Base-by-base conservation (phyloP, 2,113 vertebrate species). In the Eulemur macaco region DNA sequence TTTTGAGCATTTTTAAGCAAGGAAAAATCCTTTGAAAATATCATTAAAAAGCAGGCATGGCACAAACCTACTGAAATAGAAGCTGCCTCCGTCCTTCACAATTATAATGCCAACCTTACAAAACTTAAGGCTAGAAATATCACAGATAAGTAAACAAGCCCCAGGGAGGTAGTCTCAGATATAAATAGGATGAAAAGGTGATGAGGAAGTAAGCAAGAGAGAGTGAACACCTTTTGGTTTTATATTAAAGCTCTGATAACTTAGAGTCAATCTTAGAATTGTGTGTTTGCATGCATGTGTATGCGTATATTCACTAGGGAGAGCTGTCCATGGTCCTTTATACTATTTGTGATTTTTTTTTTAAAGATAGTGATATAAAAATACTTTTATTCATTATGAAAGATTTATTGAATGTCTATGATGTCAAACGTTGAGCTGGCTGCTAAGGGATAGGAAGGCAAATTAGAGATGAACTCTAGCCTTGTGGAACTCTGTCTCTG, bases 1-100 rank as follows among this genome's bases (percentile, higher is more conserved):
- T 82, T 86, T 96, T 84, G 47, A 82, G 15, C n/a, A 89, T 85
- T 95, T 97, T 83, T 96, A 93, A 92, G 76, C 31, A 89, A 86
- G 76, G 27, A 52, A 86, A 82, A 95, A 86, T 21, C 42, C 34
- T 86, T 92, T 47, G 8, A 56, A 91, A 83, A 80, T 86, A 76
- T 14, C 64, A 68, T 27, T 80, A 56, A 88, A 95, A 90, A 94
- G 58, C 39, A 88, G 73, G 37, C 52, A 81, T 12, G 47, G 29
- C 10, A 88, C 58, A 94, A 89, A 94, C 5, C 63, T 71, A 73
- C 25, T 95, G 90, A 94, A 52, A 68, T 39, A 96, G 87, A 92
- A 63, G 45, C 31, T 52, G 39, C 27, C 42, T 81, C 31, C 92
- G 13, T 71, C 71, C 64, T 86, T 97, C 64, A 84, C 58, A 78